Conservation (phyloP, 2,113 vertebrate species). For the Barbus barbus region DNA sequence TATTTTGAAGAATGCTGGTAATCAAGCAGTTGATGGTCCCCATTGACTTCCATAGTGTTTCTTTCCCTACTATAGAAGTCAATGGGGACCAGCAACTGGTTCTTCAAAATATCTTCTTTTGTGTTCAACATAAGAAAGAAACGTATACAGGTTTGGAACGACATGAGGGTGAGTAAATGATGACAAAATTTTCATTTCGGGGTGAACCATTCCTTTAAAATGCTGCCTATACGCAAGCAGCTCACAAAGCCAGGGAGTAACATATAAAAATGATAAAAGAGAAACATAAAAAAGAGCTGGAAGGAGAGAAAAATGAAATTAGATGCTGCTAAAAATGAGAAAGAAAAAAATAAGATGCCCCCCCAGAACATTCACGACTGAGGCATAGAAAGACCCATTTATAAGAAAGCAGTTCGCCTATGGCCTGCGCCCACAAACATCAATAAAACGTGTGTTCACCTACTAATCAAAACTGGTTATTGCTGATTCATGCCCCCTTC, state of each 20-base stretch:
- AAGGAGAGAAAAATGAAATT: slow-evolving; percentile 18
- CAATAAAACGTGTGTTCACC: slow-evolving; percentile 79
- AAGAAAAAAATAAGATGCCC: neutral
- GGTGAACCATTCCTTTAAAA: neutral
- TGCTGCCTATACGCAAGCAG: neutral
- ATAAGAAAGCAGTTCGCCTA: slow-evolving; percentile 68
- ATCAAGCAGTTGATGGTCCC: no score
- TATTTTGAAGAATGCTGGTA: no score
- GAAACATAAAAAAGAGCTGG: slow-evolving; percentile 1
- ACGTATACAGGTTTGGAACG: no score
- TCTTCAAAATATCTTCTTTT: no score
- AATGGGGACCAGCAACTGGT: no score
- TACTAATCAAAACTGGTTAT: slow-evolving; percentile 83
- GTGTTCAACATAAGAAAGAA: no score
- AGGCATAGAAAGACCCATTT: slow-evolving; percentile 55
- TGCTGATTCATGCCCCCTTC: slow-evolving; percentile 77
- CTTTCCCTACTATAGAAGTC: no score
- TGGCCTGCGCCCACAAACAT: slow-evolving; percentile 72
- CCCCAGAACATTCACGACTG: neutral
- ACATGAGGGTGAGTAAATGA: no score
- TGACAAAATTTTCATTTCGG: no score
- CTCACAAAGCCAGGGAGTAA: neutral
- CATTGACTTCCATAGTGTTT: no score
- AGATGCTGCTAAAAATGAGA: slow-evolving; percentile 6
- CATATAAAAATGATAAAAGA: slow-evolving; percentile 9